Evolutionary conservation across 2,888 invertebrate species (phyloP), one percentile per base, ranked within the genome.

Genomic region (Stenodema calcarata): DNA sequence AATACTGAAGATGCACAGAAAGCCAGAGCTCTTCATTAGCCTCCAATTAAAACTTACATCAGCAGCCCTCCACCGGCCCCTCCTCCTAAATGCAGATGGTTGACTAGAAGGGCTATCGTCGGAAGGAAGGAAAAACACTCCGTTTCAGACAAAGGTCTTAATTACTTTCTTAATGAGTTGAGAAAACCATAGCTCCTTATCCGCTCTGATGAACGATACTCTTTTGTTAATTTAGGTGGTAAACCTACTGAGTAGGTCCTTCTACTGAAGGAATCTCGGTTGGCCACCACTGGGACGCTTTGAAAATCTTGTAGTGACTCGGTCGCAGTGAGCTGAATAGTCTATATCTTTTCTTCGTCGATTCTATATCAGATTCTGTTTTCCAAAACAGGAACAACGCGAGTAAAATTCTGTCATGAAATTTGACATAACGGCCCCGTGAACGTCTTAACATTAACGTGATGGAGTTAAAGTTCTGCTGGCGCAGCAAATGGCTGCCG

Each of bases 41-140:
- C 80, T n/a, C 50, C 54, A 80, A 80, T 80, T 80, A 80, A 80
- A 80, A 80, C 80, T 80, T 80, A 80, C 80, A 80, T 80, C 80
- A 80, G 80, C 62, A 80, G 28, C 50, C 62, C 80, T 23, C 44
- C 78, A 7, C 73, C n/a, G 62, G 23, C 62, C 23, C 27, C 62
- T 0, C 16, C 76, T 42, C 23, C 78, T 78, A 44, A 78, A 44
- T 78, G 44, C 78, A 44, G 78, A 78, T 42, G 41, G 78, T 44
- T 18, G 41, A 41, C n/a, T 42, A 42, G 16, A 18, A 18, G 62
- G 23, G 11, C 18, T 18, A n/a, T n/a, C n/a, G n/a, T n/a, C n/a
- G 70, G 70, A 4, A 54, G 54, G 54, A 11, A 70, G 14, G 44
- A 23, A 41, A 78, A 78, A 14, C 44, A 78, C 35, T 42, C 78